Conservation (phyloP, 2,113 vertebrate genomes). For the Salvelinus fontinalis region DNA sequence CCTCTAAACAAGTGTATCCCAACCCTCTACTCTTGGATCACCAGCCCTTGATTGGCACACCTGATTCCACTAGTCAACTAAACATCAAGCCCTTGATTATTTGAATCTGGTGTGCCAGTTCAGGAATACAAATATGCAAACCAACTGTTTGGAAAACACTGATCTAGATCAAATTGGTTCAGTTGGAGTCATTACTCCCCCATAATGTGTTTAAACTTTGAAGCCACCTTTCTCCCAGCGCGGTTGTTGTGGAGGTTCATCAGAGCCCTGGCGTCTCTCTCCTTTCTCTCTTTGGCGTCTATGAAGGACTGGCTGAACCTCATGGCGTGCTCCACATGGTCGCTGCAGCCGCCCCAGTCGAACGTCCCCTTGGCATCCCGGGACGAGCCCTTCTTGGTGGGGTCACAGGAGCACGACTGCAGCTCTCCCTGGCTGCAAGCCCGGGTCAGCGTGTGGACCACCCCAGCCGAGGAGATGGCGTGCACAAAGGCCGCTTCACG, state of each 20-base stretch:
- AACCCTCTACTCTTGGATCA: too few relatives aligned
- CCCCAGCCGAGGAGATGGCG: constrained; percentile 93
- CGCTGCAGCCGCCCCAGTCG: constrained; percentile 95
- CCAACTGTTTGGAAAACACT: not conserved
- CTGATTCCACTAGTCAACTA: too few relatives aligned
- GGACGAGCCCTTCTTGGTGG: constrained; percentile 85
- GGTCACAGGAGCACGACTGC: constrained; percentile 93
- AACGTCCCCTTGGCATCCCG: constrained; percentile 86
- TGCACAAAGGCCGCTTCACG: constrained; percentile 94
- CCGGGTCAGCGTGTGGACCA: constrained; percentile 91
- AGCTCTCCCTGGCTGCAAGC: constrained; percentile 95
- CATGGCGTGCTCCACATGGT: constrained; percentile 90
- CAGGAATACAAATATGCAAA: not conserved
- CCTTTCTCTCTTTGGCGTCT: constrained; percentile 89
- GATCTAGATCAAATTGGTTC: too few relatives aligned
- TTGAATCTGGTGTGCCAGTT: too few relatives aligned
- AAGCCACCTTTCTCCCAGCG: constrained; percentile 87
- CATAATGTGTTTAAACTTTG: too few relatives aligned
- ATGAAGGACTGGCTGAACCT: constrained; percentile 89
- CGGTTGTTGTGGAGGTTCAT: constrained; percentile 98
- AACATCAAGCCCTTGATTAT: too few relatives aligned
- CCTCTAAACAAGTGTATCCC: too few relatives aligned
- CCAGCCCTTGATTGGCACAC: too few relatives aligned
- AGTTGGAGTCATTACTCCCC: too few relatives aligned
- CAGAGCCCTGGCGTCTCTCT: constrained; percentile 87